Evolutionary conservation across 2,888 invertebrate genomes (phyloP).

Genomic region (Dicyrtomina minuta): DNA sequence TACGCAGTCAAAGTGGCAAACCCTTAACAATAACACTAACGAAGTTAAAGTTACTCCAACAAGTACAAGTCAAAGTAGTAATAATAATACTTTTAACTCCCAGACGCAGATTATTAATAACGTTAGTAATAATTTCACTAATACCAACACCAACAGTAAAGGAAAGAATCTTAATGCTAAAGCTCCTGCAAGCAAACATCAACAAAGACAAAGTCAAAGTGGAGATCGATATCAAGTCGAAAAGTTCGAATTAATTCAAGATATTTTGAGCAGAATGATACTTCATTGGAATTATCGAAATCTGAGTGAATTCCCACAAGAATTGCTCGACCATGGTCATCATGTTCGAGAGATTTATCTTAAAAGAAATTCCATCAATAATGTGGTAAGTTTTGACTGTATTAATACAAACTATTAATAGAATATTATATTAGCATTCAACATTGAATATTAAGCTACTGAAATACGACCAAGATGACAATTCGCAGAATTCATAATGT

Average conservation of each 20-base stretch:
- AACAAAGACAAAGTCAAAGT: too few relatives aligned
- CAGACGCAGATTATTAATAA: too few relatives aligned
- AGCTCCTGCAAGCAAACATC: too few relatives aligned
- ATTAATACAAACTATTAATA: not conserved
- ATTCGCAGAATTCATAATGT: not conserved
- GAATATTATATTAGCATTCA: not conserved
- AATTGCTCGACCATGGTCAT: slow-evolving; percentile 54
- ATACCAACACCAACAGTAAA: too few relatives aligned
- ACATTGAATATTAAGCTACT: not conserved
- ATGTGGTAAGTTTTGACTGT: slow-evolving; percentile 42
- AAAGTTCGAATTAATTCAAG: slow-evolving; percentile 55
- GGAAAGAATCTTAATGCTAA: too few relatives aligned
- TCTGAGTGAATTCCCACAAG: slow-evolving; percentile 56
- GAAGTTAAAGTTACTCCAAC: too few relatives aligned
- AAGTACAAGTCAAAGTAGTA: too few relatives aligned
- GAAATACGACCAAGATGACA: not conserved
- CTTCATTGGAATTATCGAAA: slow-evolving; percentile 59
- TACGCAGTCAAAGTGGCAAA: too few relatives aligned
- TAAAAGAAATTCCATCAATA: slow-evolving; percentile 56
- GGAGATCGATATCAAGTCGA: too few relatives aligned
- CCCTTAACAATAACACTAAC: too few relatives aligned
- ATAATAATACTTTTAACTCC: too few relatives aligned
- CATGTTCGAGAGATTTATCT: slow-evolving; percentile 57
- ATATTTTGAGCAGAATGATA: slow-evolving; percentile 56
- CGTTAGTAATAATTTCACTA: too few relatives aligned